Conservation (phyloP, 1,140 invertebrate species). For the Maniola jurtina region DNA sequence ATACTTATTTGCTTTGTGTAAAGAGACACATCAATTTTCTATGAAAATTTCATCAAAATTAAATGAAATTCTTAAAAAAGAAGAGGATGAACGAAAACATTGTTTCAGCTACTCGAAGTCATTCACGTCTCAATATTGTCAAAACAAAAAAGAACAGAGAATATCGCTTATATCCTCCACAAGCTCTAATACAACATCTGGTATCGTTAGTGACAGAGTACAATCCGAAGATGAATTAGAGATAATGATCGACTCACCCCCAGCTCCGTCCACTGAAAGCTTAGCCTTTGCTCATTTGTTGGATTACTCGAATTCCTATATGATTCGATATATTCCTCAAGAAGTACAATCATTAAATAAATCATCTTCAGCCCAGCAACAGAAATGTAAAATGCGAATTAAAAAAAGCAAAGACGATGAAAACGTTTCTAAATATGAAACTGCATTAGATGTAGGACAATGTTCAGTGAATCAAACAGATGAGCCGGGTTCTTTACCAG, state of each 20-base stretch:
- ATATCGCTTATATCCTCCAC: conserved; percentile 94
- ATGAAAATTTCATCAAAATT: conserved; percentile 93
- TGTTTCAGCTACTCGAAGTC: conserved; percentile 84
- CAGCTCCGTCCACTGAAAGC: conserved; percentile 86
- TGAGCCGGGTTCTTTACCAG: conserved; percentile 55
- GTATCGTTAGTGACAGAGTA: conserved; percentile 95
- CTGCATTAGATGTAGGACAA: conserved; percentile 50
- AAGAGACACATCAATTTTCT: conserved; percentile 95
- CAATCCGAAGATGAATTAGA: conserved; percentile 95
- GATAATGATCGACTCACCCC: conserved; percentile 88
- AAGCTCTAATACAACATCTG: conserved; percentile 96
- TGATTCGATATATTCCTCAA: conserved; percentile 54
- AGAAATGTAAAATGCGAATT: conserved; percentile 54
- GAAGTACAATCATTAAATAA: conserved; percentile 50
- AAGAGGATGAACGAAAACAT: conserved; percentile 83
- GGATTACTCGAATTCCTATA: conserved; percentile 78
- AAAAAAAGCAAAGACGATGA: conserved; percentile 62
- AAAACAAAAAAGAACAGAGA: conserved; percentile 87
- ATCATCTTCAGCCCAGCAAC: conserved; percentile 59
- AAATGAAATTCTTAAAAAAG: conserved; percentile 88
- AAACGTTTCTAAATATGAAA: conserved; percentile 47
- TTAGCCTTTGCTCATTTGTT: conserved; percentile 85
- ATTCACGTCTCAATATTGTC: conserved; percentile 80
- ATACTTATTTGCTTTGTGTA: conserved; percentile 91
- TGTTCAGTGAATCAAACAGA: conserved; percentile 49